Evolutionary conservation across 2,113 vertebrate genomes (phyloP), one percentile per base, ranked within the genome.

Genomic region (Eurystomus gularis): DNA sequence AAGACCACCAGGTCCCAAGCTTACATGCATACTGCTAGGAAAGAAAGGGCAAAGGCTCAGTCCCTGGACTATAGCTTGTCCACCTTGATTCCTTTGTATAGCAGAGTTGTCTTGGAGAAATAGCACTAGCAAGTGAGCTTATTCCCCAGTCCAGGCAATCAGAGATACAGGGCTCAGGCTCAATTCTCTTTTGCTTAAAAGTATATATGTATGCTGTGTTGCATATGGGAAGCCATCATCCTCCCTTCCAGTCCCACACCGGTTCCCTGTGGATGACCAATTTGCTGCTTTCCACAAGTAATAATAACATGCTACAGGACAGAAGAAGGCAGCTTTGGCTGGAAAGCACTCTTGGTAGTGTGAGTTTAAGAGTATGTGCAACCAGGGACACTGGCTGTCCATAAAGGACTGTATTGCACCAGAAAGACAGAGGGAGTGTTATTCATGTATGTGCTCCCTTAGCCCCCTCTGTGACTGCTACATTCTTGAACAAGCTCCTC

Each of bases 341-440:
- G 0, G 28, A 23, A 3, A n/a, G 21, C 0, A 0, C 20, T 61
- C 17, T 44, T 2, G 3, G 17, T 12, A 46, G 46, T 1, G 0
- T 11, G 29, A 51, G 28, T 26, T 70, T 60, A 42, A 25, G n/a
- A 64, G 16, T 5, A 13, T 3, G 1, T 16, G 23, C 11, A 40
- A 42, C 17, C 60, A 69, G 49, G 42, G 79, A 52, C 16, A 15
- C 4, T n/a, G 24, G 28, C 40, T 46, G 31, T 29, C 25, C n/a
- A 3, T 52, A 23, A 73, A 44, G 35, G 16, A 23, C 31, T 44
- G 25, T 9, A 35, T 9, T 21, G 8, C 44, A 48, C 40, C 35
- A n/a, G 58, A 60, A 54, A 28, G 65, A 25, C 0, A 37, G 17
- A 51, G 26, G 29, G 16, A 58, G 23, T 10, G 13, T 25, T 21